phyloP scores from a whole-genome alignment of 1,140 invertebrate species.

The Geopemphigus sp. region DNA sequence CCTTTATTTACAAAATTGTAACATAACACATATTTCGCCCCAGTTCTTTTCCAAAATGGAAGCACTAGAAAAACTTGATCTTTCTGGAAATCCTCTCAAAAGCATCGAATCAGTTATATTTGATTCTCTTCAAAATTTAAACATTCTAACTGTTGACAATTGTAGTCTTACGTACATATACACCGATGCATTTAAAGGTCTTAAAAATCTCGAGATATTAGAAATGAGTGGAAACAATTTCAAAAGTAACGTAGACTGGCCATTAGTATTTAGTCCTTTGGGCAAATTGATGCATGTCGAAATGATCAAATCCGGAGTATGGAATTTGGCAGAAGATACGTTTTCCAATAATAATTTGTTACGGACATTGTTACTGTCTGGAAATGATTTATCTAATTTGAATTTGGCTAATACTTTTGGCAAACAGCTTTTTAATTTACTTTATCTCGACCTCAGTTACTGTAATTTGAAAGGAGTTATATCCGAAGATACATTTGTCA shows the following conservation, averaged over 20 bases:
- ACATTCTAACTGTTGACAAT: slow-evolving; percentile 64
- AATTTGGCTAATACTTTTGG: slow-evolving; percentile 66
- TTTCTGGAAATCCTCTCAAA: slow-evolving; percentile 66
- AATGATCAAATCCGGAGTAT: slow-evolving; percentile 63
- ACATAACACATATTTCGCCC: slow-evolving; percentile 61
- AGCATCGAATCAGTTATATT: slow-evolving; percentile 62
- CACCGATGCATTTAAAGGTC: slow-evolving; percentile 60
- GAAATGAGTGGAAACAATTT: slow-evolving; percentile 65
- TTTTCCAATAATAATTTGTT: slow-evolving; percentile 67
- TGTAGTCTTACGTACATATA: slow-evolving; percentile 64
- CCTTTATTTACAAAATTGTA: slow-evolving; percentile 67
- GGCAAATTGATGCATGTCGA: slow-evolving; percentile 64
- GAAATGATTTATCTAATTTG: slow-evolving; percentile 65
- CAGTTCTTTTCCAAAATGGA: slow-evolving; percentile 68
- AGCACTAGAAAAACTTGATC: slow-evolving; percentile 64
- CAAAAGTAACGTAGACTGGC: slow-evolving; percentile 61
- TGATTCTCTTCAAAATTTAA: slow-evolving; percentile 64
- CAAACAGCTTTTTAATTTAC: slow-evolving; percentile 64
- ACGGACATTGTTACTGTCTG: slow-evolving; percentile 63
- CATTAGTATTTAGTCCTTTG: slow-evolving; percentile 61
- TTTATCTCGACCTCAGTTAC: slow-evolving; percentile 67
- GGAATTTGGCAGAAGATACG: slow-evolving; percentile 64
- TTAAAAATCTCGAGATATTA: slow-evolving; percentile 64
- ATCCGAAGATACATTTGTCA: slow-evolving; percentile 67
- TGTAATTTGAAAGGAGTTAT: slow-evolving; percentile 66